Percentiles rank a stretch among this genome's conserved stretches.
Evolutionary conservation across 2,113 vertebrate species (phyloP).

Genomic region (Orcinus orca): DNA sequence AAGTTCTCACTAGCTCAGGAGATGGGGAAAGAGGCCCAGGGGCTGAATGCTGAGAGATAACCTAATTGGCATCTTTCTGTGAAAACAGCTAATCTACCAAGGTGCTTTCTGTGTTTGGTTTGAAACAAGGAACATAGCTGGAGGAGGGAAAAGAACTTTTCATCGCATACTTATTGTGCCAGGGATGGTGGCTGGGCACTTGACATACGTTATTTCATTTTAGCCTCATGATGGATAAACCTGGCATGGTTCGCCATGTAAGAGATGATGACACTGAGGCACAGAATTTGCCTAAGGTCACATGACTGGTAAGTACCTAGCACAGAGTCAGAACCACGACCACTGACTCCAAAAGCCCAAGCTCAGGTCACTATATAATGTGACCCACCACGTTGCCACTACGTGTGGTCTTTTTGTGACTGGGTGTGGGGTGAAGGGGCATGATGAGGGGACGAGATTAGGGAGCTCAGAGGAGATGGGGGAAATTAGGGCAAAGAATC

Average conservation of each 20-base stretch:
- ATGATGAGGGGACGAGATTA: neutral
- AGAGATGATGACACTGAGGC: neutral
- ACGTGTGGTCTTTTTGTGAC: neutral
- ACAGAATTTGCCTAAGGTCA: neutral
- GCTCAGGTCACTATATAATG: neutral
- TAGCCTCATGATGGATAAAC: neutral
- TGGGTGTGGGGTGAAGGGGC: neutral
- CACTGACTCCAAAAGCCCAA: neutral
- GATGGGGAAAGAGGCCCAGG: neutral
- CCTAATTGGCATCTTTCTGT: neutral
- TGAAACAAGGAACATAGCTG: neutral
- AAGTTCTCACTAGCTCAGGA: constrained; percentile 17
- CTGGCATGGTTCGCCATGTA: neutral
- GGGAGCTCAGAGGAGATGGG: neutral
- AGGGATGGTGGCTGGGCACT: neutral
- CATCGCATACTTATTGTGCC: neutral
- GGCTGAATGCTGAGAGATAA: neutral
- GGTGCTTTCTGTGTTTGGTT: neutral
- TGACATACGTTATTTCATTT: neutral
- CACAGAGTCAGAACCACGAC: neutral
- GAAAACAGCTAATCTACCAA: neutral
- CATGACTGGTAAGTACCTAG: neutral
- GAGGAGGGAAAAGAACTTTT: neutral
- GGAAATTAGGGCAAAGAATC: neutral
- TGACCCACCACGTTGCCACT: neutral